Evolutionary conservation across 2,113 vertebrate genomes (phyloP), one percentile per base, ranked within the genome.

Genomic region (Colaptes auratus): DNA sequence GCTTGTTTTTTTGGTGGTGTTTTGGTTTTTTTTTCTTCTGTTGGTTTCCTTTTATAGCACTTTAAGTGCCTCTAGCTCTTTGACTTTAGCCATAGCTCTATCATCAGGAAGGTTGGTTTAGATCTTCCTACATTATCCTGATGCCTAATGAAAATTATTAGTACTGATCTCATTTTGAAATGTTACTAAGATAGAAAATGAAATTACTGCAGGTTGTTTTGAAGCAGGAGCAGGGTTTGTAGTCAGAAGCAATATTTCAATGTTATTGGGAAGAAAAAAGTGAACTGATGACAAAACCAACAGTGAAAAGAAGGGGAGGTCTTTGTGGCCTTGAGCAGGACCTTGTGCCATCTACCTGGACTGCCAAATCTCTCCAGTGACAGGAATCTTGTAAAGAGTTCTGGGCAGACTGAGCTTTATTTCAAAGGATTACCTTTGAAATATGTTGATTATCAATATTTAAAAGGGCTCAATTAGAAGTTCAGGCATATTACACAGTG

Each of bases 381-480:
- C 69, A 42, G 71, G 33, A 71, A 20, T 81, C 82, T 64, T 58
- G 20, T 73, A 66, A 87, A 35, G 36, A 0, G 1, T 74, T 65
- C 73, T 48, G 87, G 82, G 78, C 61, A 89, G 79, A 28, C 81
- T 33, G 56, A 63, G 82, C 90, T 92, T 82, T 84, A 39, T 96
- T 96, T 92, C 13, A 1, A 69, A 90, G 81, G 50, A 84, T 92
- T 61, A 77, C 84, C 88, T 89, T 60, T 84, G 91, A 92, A 94
- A 91, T 96, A 48, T 3, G 58, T 95, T 95, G 83, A 88, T 96
- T 90, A 89, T 96, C 94, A 94, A 10, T 96, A 93, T 95, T 93
- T 96, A 80, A 94, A 95, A 92, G 76, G 89, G 14, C 91, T 95
- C 91, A 77, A 81, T 96, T 96, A 96, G 69, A 96, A 96, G 91